Base-by-base conservation (phyloP, 2,797 vertebrate species). In the Manis crassicaudata region DNA sequence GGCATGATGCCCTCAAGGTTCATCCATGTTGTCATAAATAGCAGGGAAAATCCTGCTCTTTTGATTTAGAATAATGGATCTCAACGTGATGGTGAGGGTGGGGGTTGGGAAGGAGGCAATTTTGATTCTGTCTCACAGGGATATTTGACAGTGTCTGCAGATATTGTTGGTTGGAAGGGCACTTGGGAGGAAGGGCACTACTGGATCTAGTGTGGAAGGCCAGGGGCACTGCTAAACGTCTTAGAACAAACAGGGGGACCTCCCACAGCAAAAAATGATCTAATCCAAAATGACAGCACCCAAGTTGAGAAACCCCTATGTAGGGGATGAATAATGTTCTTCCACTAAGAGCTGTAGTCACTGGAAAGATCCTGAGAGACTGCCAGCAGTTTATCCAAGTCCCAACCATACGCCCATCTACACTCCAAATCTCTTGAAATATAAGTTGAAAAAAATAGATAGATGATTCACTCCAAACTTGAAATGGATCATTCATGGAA, bases 261-360 rank as follows among this genome's bases (percentile, higher is more conserved):
- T 37, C 17, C 63, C 17, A 23, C 43, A 85, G 25, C 10, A 65
- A 56, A 75, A 21, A 89, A 80, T 70, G 4, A 62, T 32, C 40
- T 46, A 8, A 3, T 50, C 7, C 25, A 62, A 85, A 94, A 82
- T 46, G 27, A n/a, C 5, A 65, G 10, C 29, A 25, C 16, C 14
- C 23, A 52, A 1, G 0, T 5, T 32, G 37, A 58, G n/a, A 92
- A 67, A 75, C 8, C 2, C 5, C 46, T 73, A 8, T 4, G 50
- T 85, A 85, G 62, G 94, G 91, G 83, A 96, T 88, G 96, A 93
- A 95, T 94, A 96, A 95, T 96, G 94, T 72, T 75, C 87, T 91
- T 97, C 40, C 73, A 43, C 95, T 94, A 65, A 89, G 96, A 96
- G 83, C 87, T 96, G 70, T 97, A 94, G 96, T 97, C 96, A 95